Conservation (phyloP, 2,888 invertebrate genomes). For the Formica aserva region DNA sequence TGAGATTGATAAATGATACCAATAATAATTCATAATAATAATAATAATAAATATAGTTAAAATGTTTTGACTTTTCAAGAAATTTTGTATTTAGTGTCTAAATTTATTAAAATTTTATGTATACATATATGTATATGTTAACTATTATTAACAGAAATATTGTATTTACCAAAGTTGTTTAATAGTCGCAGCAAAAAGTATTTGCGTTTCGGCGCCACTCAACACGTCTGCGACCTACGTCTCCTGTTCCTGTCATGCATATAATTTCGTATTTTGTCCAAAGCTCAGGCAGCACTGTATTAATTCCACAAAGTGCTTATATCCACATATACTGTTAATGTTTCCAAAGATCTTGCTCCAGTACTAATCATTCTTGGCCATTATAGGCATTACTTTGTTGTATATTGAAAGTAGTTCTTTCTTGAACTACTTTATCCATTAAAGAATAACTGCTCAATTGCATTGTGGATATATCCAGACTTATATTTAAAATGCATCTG, state of each 20-base stretch:
- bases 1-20: not conserved
- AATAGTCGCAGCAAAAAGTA: constrained; percentile 56
- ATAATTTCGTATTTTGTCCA: constrained; percentile 81
- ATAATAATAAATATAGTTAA: not conserved
- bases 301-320: constrained; percentile 47
- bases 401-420: constrained; percentile 68
- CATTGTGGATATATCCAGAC: constrained; percentile 78
- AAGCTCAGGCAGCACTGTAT: constrained; percentile 68
- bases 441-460: constrained; percentile 80
- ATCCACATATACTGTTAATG: constrained; percentile 42
- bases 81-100: constrained; percentile 9
- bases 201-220: constrained; percentile 86
- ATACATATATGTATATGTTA: not conserved
- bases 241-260: constrained; percentile 86
- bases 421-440: constrained; percentile 82
- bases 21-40: not conserved
- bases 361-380: constrained; percentile 71
- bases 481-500: constrained; percentile 79
- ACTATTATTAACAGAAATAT: not conserved
- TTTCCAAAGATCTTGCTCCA: constrained; percentile 57
- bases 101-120: not conserved
- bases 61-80: not conserved
- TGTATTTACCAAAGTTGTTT: constrained; percentile 39
- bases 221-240: constrained; percentile 85
- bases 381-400: constrained; percentile 63